These are phyloP conservation scores for Elanoides forficatus DNA, from an alignment of 2,113 vertebrate species.

Conservation along the genomic window DNA sequence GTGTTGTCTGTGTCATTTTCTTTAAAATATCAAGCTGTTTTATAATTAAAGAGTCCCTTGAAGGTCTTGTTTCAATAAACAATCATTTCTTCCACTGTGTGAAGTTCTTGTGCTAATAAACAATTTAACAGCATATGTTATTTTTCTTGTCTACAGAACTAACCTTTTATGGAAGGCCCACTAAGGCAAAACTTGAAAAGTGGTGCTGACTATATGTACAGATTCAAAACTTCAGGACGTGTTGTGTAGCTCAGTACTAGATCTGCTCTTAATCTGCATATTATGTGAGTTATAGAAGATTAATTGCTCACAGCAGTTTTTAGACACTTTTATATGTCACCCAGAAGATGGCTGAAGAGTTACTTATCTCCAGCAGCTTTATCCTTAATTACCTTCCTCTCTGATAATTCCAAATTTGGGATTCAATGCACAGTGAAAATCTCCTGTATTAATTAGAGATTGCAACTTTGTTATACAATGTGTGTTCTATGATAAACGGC, in stretches of 20 bases:
- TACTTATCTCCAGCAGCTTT: slow-evolving; percentile 58
- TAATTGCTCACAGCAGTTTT: slow-evolving; percentile 30
- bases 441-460: slow-evolving; percentile 47
- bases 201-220: fast-evolving
- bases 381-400: slow-evolving; percentile 58
- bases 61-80: slow-evolving; percentile 53
- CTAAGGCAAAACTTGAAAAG: background rate
- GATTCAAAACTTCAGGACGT: background rate
- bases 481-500: slow-evolving; percentile 26
- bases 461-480: slow-evolving; percentile 12
- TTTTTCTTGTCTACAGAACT: background rate
- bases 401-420: slow-evolving; percentile 50
- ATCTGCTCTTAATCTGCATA: background rate
- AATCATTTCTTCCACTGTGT: background rate
- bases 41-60: slow-evolving; percentile 60
- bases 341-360: slow-evolving; percentile 58
- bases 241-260: background rate
- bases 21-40: slow-evolving; percentile 62
- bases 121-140: background rate
- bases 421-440: slow-evolving; percentile 14
- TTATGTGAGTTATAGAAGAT: background rate
- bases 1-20: slow-evolving; percentile 16
- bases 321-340: background rate
- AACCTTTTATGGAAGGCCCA: background rate
- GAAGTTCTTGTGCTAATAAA: slow-evolving; percentile 21